phyloP scores from a whole-genome alignment of 2,888 invertebrate species.

The Meandrusa payeni region DNA sequence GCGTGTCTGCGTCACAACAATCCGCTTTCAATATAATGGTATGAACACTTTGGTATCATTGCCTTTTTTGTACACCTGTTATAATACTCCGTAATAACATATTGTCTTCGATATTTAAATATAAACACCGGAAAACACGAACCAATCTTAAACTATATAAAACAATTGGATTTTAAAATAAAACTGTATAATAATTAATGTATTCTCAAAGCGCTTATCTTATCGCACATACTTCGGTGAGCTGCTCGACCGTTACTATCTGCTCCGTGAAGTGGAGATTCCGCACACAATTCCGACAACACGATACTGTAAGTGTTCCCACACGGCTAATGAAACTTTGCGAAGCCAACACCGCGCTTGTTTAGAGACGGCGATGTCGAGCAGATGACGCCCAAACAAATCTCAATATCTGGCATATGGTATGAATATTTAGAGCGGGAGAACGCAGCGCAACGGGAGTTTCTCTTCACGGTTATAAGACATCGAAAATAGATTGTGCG shows the following conservation, averaged over 20 bases:
- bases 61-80: conserved; percentile 18
- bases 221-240: conserved; percentile 28
- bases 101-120: conserved; percentile 16
- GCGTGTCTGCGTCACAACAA: conserved; percentile 14
- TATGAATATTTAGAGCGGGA: conserved; percentile 77
- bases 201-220: conserved; percentile 20
- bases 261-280: conserved; percentile 39
- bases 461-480: conserved; percentile 76
- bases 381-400: conserved; percentile 78
- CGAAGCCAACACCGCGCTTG: conserved; percentile 67
- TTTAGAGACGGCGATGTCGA: conserved; percentile 68
- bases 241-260: conserved; percentile 35
- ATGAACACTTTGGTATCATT: conserved; percentile 21
- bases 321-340: conserved; percentile 72
- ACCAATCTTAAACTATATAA: conserved; percentile 1
- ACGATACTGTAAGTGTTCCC: conserved; percentile 67
- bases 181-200: conserved; percentile 3
- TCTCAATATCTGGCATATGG: conserved; percentile 77
- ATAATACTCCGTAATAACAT: conserved; percentile 7
- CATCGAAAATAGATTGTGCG: conserved; percentile 80
- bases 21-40: conserved; percentile 26
- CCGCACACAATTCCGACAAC: conserved; percentile 59
- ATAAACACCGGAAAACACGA: conserved; percentile 28
- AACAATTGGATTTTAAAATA: not conserved
- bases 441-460: conserved; percentile 60